Conservation (phyloP, 1,140 invertebrate genomes). For the Brachionus plicatilis region DNA sequence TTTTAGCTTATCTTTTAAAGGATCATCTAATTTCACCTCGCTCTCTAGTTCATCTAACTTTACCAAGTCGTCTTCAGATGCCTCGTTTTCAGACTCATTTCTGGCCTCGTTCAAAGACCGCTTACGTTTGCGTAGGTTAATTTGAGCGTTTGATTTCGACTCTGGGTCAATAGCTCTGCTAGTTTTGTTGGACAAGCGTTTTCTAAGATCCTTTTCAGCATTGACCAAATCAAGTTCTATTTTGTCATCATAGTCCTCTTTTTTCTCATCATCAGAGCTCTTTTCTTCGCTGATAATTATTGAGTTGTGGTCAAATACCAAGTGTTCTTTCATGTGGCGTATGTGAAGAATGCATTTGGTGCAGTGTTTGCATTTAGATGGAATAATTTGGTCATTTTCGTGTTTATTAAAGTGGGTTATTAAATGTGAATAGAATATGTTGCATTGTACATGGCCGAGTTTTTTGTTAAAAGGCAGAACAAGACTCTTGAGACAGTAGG, state of each 20-base stretch:
- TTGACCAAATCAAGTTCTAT: slow-evolving; percentile 5
- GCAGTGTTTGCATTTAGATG: slow-evolving; percentile 40
- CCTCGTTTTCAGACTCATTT: background rate
- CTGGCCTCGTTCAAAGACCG: background rate
- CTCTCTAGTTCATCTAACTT: background rate
- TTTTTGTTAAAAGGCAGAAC: slow-evolving; percentile 25
- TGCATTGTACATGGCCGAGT: slow-evolving; percentile 17
- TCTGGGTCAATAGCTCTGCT: background rate
- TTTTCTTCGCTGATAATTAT: background rate
- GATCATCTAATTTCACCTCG: background rate
- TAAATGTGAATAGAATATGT: slow-evolving; percentile 38
- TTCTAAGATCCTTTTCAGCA: background rate
- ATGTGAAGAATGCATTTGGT: slow-evolving; percentile 38
- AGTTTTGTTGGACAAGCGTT: background rate
- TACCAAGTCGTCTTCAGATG: background rate
- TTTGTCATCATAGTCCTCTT: slow-evolving; percentile 9
- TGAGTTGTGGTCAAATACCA: slow-evolving; percentile 20
- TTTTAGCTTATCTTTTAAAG: slow-evolving; percentile 14
- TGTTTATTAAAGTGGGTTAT: slow-evolving; percentile 23
- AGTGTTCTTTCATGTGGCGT: slow-evolving; percentile 35
- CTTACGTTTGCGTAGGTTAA: background rate
- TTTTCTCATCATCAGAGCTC: background rate
- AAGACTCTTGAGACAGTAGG: slow-evolving; percentile 37
- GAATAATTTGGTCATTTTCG: background rate
- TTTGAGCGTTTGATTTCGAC: background rate